Evolutionary conservation across 23 tunicate genomes (phyloP), one percentile per base, ranked within the genome.

Genomic region (Styela plicata): DNA sequence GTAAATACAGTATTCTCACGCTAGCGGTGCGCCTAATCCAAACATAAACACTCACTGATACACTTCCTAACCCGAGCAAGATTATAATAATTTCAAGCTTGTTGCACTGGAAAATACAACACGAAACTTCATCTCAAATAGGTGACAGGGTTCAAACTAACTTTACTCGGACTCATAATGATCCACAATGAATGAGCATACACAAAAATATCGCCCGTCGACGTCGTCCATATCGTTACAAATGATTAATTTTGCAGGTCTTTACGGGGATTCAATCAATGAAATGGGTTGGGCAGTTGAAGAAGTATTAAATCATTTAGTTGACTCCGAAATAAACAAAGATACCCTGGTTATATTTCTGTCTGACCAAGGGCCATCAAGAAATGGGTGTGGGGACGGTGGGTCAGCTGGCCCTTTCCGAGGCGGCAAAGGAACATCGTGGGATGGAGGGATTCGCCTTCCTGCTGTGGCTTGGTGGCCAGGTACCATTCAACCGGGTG

Each of bases 211-310:
- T n/a, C n/a, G n/a, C n/a, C n/a, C n/a, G n/a, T n/a, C n/a, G n/a
- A n/a, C n/a, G n/a, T n/a, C n/a, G n/a, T n/a, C n/a, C n/a, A n/a
- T n/a, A n/a, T n/a, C n/a, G n/a, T n/a, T n/a, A n/a, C n/a, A n/a
- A n/a, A n/a, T n/a, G n/a, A n/a, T n/a, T n/a, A n/a, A 22, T 79
- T 23, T 44, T 86, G 27, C 31, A 86, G 97, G 97, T 20, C 10
- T 65, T 16, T 92, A 87, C 61, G 97, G 92, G 18, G 97, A 92
- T 79, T 73, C 57, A 29, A 74, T 87, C 13, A 87, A 83, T 63
- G 80, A 82, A 37, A 82, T 82, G 85, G 63, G 67, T 3, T 34
- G 79, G 35, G 80, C 63, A 23, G 24, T 82, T 44, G 27, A 28
- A 19, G 64, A 70, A 31, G 10, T 82, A 70, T 25, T 82, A 27